Evolutionary conservation across 2,797 vertebrate genomes (phyloP).

Genomic region (Rhynchotus rufescens): DNA sequence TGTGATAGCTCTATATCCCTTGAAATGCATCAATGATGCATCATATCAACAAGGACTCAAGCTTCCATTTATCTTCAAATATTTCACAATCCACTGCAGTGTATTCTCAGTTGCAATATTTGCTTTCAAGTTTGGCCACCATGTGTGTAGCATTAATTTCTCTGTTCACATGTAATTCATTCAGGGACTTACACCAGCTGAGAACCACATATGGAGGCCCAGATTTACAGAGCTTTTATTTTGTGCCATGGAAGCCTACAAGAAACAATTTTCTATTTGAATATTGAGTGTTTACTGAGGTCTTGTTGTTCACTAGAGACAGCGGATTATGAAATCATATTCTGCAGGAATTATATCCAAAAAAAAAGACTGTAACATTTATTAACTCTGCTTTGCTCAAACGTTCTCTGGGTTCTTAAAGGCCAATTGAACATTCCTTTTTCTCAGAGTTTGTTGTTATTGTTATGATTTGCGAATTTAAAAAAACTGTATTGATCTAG

Average conservation of each 20-base stretch:
- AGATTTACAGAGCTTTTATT: constrained; percentile 80
- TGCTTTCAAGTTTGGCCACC: constrained; percentile 81
- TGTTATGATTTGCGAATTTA: not conserved
- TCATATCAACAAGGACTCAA: constrained; percentile 58
- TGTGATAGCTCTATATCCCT: constrained; percentile 14
- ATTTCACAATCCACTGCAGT: constrained; percentile 64
- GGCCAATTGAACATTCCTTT: not conserved
- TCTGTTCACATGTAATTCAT: constrained; percentile 80
- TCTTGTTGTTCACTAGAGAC: constrained; percentile 73
- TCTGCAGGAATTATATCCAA: constrained; percentile 55
- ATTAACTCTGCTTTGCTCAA: constrained; percentile 52
- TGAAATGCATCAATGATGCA: constrained; percentile 53
- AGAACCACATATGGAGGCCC: constrained; percentile 83
- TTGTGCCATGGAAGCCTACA: constrained; percentile 79
- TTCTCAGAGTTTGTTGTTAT: not conserved
- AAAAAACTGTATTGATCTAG: not conserved
- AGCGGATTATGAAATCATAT: constrained; percentile 76
- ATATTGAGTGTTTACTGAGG: constrained; percentile 77
- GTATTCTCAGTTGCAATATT: constrained; percentile 75
- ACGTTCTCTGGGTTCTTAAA: not conserved
- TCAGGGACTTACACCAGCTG: constrained; percentile 82
- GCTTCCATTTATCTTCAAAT: constrained; percentile 75
- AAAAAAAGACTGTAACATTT: constrained; percentile 43
- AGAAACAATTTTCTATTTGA: constrained; percentile 80
- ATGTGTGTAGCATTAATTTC: constrained; percentile 80